Base-by-base conservation (phyloP, 2,888 invertebrate species). In the Ophraella communa region DNA sequence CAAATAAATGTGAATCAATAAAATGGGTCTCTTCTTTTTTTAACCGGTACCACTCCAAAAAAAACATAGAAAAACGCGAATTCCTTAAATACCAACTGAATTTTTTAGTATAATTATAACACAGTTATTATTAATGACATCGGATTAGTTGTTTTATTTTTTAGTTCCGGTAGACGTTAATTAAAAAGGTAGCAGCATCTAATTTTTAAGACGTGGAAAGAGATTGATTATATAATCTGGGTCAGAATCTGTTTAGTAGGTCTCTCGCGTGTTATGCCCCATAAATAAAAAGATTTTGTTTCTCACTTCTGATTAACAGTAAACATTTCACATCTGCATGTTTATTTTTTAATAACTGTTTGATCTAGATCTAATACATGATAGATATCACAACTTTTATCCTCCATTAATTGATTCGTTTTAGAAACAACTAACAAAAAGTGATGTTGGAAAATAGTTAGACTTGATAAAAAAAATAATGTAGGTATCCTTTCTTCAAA, bases 271-370 rank as follows among this genome's bases (percentile, higher is more conserved):
- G 11, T n/a, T 45, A 47, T 23, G 23, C 21, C 2, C 47, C 51
- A 39, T 51, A 59, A 59, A 59, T 59, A 51, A 47, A 51, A 59
- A 24, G 10, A 59, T 59, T 59, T 59, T 24, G 51, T 51, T 51
- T 47, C 47, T 47, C 5, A 21, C 21, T 23, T 23, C 21, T 11
- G 10, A 18, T 17, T 59, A 59, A 59, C 59, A 39, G 59, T 59
- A 59, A 59, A 59, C 42, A 51, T 51, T 59, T 27, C 39, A 23
- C 59, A 59, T 59, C 59, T 59, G 24, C 59, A 59, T 59, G 51
- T 51, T 59, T 24, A 39, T 30, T 59, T 59, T 51, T 51, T 42
- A 59, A 51, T 51, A 59, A 59, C 59, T 23, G 59, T 59, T 51
- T 39, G 42, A 59, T 51, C 59, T 59, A 59, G 59, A 59, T 59